Percentiles rank a stretch among this genome's conserved stretches.
Conservation (phyloP, 2,888 invertebrate species). For the Ectemnius lituratus region DNA sequence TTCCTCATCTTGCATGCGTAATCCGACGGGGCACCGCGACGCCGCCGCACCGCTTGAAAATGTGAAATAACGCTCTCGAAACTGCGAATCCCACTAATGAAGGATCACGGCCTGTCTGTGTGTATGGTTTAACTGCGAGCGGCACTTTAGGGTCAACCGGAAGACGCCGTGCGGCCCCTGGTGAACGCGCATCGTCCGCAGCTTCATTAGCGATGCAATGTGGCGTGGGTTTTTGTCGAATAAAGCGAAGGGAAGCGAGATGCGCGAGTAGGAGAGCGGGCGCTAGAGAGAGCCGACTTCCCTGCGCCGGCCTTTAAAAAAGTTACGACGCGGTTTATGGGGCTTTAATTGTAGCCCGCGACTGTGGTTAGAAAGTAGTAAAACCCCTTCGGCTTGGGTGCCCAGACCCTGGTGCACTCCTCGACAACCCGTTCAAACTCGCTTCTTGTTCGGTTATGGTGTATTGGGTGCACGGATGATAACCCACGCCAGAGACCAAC, state of each 20-base stretch:
- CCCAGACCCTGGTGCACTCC: conserved; percentile 51
- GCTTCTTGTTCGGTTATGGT: too few species aligned
- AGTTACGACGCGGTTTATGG: conserved; percentile 74
- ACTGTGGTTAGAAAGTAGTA: conserved; percentile 76
- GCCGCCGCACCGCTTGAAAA: too few species aligned
- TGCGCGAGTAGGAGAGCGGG: conserved; percentile 49
- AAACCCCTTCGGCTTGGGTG: conserved; percentile 64
- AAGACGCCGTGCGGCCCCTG: conserved; percentile 46
- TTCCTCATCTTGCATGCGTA: too few species aligned
- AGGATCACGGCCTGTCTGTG: not conserved
- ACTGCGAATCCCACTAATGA: not conserved
- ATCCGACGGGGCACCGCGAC: too few species aligned
- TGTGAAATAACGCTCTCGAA: not conserved
- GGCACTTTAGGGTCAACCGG: conserved; percentile 55
- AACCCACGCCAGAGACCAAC: not conserved
- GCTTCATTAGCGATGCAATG: conserved; percentile 71
- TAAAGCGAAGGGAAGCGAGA: conserved; percentile 53
- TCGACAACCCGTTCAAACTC: conserved; percentile 36
- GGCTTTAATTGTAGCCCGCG: conserved; percentile 75
- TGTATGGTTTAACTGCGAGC: conserved; percentile 12
- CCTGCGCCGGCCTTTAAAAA: conserved; percentile 67
- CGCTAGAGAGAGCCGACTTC: too few species aligned
- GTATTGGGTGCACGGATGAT: too few species aligned
- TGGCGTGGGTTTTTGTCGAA: conserved; percentile 60
- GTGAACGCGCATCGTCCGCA: conserved; percentile 55